These are phyloP conservation scores for Lipophrys pholis DNA, from an alignment of 2,113 vertebrate species.

Conservation along the genomic window DNA sequence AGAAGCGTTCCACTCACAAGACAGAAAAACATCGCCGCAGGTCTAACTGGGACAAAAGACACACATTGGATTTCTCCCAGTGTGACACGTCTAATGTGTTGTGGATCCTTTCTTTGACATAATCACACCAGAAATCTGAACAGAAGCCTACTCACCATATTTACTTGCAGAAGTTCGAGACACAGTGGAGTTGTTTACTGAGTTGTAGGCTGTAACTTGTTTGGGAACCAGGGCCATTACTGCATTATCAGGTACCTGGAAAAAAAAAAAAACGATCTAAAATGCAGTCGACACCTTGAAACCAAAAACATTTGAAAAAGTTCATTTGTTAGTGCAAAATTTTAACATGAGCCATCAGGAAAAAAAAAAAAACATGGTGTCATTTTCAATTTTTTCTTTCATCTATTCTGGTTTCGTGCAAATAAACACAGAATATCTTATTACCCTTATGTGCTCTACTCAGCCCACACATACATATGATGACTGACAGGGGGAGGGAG, in stretches of 20 bases:
- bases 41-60: too few relatives aligned
- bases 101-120: not conserved
- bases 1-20: too few relatives aligned
- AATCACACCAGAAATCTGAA: not conserved
- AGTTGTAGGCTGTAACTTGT: conserved; percentile 97
- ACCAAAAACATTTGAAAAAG: not conserved
- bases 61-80: too few relatives aligned
- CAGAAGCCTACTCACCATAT: conserved; percentile 85
- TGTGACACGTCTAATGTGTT: not conserved
- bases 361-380: conserved; percentile 24
- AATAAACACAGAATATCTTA: conserved; percentile 53
- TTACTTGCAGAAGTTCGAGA: conserved; percentile 97
- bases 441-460: conserved; percentile 51
- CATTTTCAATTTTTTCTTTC: conserved; percentile 49
- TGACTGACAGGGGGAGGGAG: conserved; percentile 62
- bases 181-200: conserved; percentile 96
- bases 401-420: conserved; percentile 53
- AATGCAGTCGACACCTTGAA: conserved; percentile 21
- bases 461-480: conserved; percentile 51
- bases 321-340: conserved; percentile 23
- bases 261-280: conserved; percentile 11
- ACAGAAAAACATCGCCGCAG: too few relatives aligned
- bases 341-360: conserved; percentile 32
- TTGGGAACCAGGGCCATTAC: conserved; percentile 97
- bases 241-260: conserved; percentile 93